Percentiles rank a stretch among this genome's conserved stretches.
phyloP scores from a whole-genome alignment of 2,113 vertebrate species.

The Thalassarche chlororhynchos region DNA sequence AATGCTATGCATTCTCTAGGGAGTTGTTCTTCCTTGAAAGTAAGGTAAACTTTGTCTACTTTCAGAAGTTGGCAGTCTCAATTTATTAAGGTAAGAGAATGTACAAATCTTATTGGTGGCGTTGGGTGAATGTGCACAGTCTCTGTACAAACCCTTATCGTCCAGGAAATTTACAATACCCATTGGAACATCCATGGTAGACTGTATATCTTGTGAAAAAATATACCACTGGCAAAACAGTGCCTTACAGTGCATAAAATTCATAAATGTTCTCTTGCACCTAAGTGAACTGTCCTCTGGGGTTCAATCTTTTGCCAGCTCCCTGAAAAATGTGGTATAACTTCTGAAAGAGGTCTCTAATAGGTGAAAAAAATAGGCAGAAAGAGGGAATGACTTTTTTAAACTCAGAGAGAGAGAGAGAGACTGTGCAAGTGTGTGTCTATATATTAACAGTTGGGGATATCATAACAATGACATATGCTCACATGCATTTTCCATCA shows the following conservation, averaged over 20 bases:
- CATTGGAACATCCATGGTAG: background rate
- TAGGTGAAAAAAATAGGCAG: background rate
- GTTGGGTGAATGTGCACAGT: background rate
- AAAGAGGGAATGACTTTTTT: background rate
- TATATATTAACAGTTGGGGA: background rate
- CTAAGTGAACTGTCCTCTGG: background rate
- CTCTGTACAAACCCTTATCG: background rate
- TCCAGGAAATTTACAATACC: background rate
- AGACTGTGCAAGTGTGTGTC: background rate
- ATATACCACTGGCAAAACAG: background rate
- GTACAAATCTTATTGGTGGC: background rate
- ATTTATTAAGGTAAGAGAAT: background rate
- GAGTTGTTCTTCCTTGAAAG: background rate
- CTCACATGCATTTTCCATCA: background rate
- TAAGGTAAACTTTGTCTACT: background rate
- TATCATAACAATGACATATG: background rate
- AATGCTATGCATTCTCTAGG: background rate
- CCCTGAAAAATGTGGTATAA: background rate
- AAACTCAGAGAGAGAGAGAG: background rate
- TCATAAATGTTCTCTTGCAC: background rate
- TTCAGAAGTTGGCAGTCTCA: background rate
- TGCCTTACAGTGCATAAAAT: background rate
- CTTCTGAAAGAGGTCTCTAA: background rate
- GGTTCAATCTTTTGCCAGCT: background rate
- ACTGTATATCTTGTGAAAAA: background rate